phyloP scores from a whole-genome alignment of 35 echinoderm and acorn worm species.

The Acanthaster planci region DNA sequence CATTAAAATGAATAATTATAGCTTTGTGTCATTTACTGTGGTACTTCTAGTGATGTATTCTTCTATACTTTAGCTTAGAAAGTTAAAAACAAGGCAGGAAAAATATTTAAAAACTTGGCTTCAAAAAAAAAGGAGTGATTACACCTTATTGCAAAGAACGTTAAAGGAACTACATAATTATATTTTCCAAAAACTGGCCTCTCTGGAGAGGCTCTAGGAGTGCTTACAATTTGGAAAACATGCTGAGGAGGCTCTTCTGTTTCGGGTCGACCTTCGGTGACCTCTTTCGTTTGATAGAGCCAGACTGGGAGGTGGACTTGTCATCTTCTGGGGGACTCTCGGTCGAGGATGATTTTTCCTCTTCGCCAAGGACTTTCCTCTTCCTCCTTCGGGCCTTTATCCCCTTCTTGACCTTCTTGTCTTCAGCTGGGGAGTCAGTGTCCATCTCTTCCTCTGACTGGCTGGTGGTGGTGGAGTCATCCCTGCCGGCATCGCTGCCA shows the following conservation, averaged over 20 bases:
- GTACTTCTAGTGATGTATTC: too few relatives aligned
- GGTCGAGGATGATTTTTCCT: constrained; percentile 22
- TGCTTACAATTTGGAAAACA: constrained; percentile 97
- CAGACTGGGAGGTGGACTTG: background rate
- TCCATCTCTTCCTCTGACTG: constrained; percentile 85
- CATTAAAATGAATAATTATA: too few relatives aligned
- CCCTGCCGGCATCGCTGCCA: background rate
- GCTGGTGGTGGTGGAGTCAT: constrained; percentile 32
- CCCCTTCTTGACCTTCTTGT: constrained; percentile 37
- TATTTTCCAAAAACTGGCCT: background rate
- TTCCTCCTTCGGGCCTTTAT: constrained; percentile 53
- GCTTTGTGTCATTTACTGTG: too few relatives aligned
- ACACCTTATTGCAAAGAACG: too few relatives aligned
- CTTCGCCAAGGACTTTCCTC: constrained; percentile 65
- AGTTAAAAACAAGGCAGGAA: too few relatives aligned
- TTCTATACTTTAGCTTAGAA: too few relatives aligned
- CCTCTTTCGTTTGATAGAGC: constrained; percentile 53
- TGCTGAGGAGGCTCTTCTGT: constrained; percentile 88
- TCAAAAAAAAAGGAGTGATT: too few relatives aligned
- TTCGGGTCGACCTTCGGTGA: constrained; percentile 81
- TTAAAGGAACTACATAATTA: too few relatives aligned
- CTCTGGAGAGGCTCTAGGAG: background rate
- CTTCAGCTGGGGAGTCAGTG: constrained; percentile 23
- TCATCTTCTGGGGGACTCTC: constrained; percentile 31
- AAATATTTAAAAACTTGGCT: too few relatives aligned